Evolutionary conservation across 2,113 vertebrate species (phyloP), one percentile per base, ranked within the genome.

Genomic region (Melanerpes formicivorus): DNA sequence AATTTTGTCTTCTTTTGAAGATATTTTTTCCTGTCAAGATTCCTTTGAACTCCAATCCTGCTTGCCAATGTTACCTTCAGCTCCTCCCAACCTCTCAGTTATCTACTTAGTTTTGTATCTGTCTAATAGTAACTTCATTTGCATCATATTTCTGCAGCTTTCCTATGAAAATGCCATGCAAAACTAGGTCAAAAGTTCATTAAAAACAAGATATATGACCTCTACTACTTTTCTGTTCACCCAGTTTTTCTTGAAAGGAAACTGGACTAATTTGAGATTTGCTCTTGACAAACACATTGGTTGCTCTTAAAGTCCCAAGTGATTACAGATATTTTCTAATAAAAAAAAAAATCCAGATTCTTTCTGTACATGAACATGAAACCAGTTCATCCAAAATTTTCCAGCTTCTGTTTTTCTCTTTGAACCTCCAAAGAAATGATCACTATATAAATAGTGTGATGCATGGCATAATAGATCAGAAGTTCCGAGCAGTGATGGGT

Each of bases 51-150:
- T 54, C 56, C 42, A 67, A 81, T 79, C 37, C 54, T 65, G 16
- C 71, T 80, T 90, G 87, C 75, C 87, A 44, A 2, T 23, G 73
- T 80, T 54, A 60, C 42, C 27, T 85, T 30, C 25, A 32, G 30
- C 91, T 42, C n/a, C 56, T 64, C 64, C 59, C 2, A 26, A 18
- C 34, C 76, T 86, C 64, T 74, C 82, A 74, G 18, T 85, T 77
- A 89, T 18, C 62, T 74, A 18, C 54, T 77, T 91, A 73, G 76
- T 93, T 93, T 93, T 87, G 52, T 52, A 46, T 84, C 40, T 18
- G 23, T 81, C 63, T 59, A 42, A 27, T 11, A 54, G 44, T 80
- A 82, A 70, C 82, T 93, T 87, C 67, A 46, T 50, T 89, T 80
- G 46, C 46, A 48, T 71, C 25, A 11, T 66, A n/a, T 60, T 89